phyloP scores from a whole-genome alignment of 1,140 invertebrate species.

The Camponotus pennsylvanicus region DNA sequence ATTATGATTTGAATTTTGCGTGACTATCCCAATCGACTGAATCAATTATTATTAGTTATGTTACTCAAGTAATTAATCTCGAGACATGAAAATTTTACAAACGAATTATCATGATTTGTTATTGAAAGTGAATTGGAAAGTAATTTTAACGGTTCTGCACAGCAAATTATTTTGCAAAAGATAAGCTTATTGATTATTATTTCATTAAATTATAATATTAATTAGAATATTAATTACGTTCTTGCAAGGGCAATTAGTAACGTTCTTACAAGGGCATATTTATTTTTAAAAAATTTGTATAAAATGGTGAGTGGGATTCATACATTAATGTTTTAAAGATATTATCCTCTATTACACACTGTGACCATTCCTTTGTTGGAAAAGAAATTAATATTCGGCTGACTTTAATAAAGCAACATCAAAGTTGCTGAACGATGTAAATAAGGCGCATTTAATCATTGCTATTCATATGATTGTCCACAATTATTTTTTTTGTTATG shows the following conservation, averaged over 20 bases:
- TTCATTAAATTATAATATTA: constrained; percentile 12
- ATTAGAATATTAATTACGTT: neutral
- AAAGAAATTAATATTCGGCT: constrained; percentile 1
- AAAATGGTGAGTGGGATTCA: constrained; percentile 52
- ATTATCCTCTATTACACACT: neutral
- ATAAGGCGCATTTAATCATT: neutral
- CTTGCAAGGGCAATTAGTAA: neutral
- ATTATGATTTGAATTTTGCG: neutral
- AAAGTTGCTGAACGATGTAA: neutral
- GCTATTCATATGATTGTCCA: neutral
- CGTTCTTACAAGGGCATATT: neutral
- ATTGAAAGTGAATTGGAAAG: constrained; percentile 28
- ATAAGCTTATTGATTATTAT: constrained; percentile 8
- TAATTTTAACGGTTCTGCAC: neutral
- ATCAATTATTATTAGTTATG: neutral
- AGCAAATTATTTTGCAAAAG: constrained; percentile 35
- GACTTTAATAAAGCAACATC: neutral
- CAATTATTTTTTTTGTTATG: neutral
- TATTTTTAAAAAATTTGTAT: neutral
- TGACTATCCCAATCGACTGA: constrained; percentile 10
- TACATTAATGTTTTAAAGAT: neutral
- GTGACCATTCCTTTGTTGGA: neutral
- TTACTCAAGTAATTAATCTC: constrained; percentile 26
- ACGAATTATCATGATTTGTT: neutral
- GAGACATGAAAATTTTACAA: neutral